Conservation (phyloP, 1,140 invertebrate genomes). For the Mercenaria mercenaria region DNA sequence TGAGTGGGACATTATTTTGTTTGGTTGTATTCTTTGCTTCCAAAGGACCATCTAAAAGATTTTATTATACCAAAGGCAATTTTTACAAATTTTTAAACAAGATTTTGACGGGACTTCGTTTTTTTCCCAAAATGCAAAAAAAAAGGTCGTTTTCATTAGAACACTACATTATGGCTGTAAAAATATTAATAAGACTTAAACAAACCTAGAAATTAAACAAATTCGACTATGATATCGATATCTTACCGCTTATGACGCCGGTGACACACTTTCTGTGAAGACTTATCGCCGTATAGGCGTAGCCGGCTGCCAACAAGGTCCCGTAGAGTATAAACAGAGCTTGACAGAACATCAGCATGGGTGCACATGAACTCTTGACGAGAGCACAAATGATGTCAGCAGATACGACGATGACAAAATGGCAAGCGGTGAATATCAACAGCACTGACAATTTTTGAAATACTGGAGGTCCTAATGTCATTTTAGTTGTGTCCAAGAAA, state of each 20-base stretch:
- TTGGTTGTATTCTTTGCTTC: too few relatives aligned
- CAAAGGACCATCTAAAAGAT: too few relatives aligned
- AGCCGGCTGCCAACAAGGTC: constrained; percentile 54
- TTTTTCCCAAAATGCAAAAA: too few relatives aligned
- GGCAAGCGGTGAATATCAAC: constrained; percentile 44
- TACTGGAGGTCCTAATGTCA: constrained; percentile 71
- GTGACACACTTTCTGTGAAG: constrained; percentile 57
- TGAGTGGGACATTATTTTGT: too few relatives aligned
- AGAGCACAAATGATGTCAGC: constrained; percentile 59
- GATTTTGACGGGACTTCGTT: too few relatives aligned
- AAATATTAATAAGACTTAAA: too few relatives aligned
- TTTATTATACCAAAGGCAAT: too few relatives aligned
- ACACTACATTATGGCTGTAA: too few relatives aligned
- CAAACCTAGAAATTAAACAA: too few relatives aligned
- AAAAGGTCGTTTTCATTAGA: too few relatives aligned
- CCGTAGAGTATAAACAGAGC: constrained; percentile 69
- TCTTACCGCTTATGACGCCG: constrained; percentile 40
- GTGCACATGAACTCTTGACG: constrained; percentile 18
- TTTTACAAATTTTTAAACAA: too few relatives aligned
- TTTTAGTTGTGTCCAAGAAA: constrained; percentile 72
- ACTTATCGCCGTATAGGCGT: constrained; percentile 51
- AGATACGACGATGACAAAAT: constrained; percentile 56
- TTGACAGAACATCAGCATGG: constrained; percentile 70
- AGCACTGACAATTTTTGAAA: constrained; percentile 69
- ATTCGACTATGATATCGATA: too few relatives aligned